A percentile compares a stretch with the other conserved stretches of the same genome.
Evolutionary conservation across 2,113 vertebrate genomes (phyloP).

Genomic region (Salvelinus namaycush): DNA sequence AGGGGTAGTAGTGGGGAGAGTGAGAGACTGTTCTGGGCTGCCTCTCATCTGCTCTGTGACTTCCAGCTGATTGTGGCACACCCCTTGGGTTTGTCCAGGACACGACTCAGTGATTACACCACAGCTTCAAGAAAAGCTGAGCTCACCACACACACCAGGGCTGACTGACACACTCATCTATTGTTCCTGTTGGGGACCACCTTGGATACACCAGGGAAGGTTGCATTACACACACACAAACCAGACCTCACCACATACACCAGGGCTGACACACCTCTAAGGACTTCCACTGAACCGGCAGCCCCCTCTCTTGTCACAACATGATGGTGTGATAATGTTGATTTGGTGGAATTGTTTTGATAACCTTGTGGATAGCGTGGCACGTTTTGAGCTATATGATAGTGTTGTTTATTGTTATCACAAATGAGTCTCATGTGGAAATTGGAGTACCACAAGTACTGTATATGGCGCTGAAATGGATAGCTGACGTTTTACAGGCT

Average conservation of each 20-base stretch:
- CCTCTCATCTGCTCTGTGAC: conserved; percentile 22
- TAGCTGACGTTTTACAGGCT: too few species aligned
- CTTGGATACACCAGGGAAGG: too few species aligned
- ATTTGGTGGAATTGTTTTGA: neutral
- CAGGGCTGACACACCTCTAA: neutral
- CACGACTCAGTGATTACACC: conserved; percentile 10
- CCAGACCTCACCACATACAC: neutral
- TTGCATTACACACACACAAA: neutral
- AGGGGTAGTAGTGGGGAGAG: neutral
- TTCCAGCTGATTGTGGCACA: conserved; percentile 37
- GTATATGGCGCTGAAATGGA: too few species aligned
- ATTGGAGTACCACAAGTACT: too few species aligned
- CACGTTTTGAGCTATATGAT: neutral
- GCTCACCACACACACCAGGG: conserved; percentile 1
- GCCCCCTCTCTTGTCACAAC: conserved; percentile 7
- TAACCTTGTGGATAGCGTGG: neutral
- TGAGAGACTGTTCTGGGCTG: conserved; percentile 21
- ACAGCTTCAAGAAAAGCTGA: conserved; percentile 30
- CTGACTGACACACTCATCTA: conserved; percentile 7
- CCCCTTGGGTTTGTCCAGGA: conserved; percentile 24
- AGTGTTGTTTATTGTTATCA: neutral
- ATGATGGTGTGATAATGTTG: neutral
- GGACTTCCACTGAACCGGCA: neutral
- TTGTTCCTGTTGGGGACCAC: too few species aligned
- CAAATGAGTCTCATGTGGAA: too few species aligned